Conservation (phyloP, 64 coral and sea anemone species). For the Actinia equina region DNA sequence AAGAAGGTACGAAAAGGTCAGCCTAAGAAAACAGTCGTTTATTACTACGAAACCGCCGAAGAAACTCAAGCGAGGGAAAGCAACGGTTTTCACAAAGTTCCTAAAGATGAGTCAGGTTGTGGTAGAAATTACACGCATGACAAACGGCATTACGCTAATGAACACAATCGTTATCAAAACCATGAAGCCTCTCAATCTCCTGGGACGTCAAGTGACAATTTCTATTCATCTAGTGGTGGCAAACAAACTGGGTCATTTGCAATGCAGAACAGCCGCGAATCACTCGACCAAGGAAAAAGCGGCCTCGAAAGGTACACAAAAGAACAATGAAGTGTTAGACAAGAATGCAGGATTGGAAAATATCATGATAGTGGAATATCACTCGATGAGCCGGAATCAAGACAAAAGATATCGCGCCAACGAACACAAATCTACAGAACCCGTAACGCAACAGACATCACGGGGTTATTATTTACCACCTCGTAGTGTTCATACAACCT, state of each 20-base stretch:
- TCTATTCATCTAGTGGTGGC: constrained; percentile 7
- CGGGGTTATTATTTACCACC: constrained; percentile 6
- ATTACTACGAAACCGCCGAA: constrained; percentile 25
- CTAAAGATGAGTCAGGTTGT: constrained; percentile 20
- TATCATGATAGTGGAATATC: constrained; percentile 69
- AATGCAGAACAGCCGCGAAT: constrained; percentile 44
- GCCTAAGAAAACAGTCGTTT: constrained; percentile 49
- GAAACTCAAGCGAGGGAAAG: neutral
- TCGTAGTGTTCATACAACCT: neutral
- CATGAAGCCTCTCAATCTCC: constrained; percentile 36
- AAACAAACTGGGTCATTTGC: constrained; percentile 36
- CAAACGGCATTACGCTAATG: constrained; percentile 23
- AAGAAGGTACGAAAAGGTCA: constrained; percentile 44
- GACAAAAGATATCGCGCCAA: constrained; percentile 31
- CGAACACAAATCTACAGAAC: neutral
- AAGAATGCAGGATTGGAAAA: constrained; percentile 54
- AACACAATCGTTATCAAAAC: constrained; percentile 18
- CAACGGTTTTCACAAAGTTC: neutral
- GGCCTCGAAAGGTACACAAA: neutral
- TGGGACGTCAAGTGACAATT: constrained; percentile 31
- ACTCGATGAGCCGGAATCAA: constrained; percentile 33
- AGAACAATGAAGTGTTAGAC: constrained; percentile 27
- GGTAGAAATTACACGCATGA: constrained; percentile 27
- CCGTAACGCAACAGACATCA: neutral
- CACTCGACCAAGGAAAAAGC: constrained; percentile 40